Percentiles rank a stretch among this genome's conserved stretches.
Evolutionary conservation across 1,140 invertebrate species (phyloP).

Genomic region (Sminthurides bifidus): DNA sequence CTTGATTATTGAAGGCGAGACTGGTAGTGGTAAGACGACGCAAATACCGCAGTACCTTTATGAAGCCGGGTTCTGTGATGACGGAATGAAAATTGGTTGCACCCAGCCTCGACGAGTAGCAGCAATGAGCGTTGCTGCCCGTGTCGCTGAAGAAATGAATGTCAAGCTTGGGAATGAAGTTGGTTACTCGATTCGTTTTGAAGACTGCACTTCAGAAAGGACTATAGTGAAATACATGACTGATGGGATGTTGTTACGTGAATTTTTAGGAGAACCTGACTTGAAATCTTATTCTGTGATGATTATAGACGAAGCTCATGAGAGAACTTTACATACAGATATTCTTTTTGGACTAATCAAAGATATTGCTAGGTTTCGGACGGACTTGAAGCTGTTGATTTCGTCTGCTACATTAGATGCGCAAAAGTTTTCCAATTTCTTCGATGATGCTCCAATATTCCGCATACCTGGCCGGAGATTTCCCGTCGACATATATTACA

Average conservation of each 20-base stretch:
- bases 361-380: conserved; percentile 88
- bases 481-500: conserved; percentile 94
- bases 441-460: conserved; percentile 98
- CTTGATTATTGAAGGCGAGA: conserved; percentile 81
- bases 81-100: conserved; percentile 66
- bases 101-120: conserved; percentile 68
- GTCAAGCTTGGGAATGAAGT: conserved; percentile 60
- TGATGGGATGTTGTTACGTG: conserved; percentile 92
- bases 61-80: conserved; percentile 72
- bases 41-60: conserved; percentile 96
- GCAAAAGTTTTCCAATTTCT: conserved; percentile 95
- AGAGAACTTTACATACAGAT: conserved; percentile 94
- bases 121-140: conserved; percentile 62
- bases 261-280: conserved; percentile 95
- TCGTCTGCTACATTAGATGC: conserved; percentile 97
- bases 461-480: conserved; percentile 47
- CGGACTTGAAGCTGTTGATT: conserved; percentile 84
- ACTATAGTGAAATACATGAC: conserved; percentile 83
- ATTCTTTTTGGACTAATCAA: conserved; percentile 97
- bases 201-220: conserved; percentile 62
- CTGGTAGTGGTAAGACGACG: conserved; percentile 88
- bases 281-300: conserved; percentile 88
- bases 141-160: conserved; percentile 59
- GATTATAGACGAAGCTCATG: conserved; percentile 99
- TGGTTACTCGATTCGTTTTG: conserved; percentile 66